These are phyloP conservation scores for Limnephilus rhombicus DNA, from an alignment of 2,888 invertebrate species.

Conservation along the genomic window DNA sequence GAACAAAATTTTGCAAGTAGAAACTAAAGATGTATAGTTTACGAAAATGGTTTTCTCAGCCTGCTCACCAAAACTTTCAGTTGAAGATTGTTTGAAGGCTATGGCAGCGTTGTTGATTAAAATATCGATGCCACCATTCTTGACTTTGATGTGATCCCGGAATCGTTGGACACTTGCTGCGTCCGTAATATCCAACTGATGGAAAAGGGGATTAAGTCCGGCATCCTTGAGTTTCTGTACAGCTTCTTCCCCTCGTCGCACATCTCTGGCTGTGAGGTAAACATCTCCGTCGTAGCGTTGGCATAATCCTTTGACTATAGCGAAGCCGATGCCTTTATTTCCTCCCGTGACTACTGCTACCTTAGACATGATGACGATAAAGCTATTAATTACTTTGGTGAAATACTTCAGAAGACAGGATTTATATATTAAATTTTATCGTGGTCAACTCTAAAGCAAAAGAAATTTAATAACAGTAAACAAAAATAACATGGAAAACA, in stretches of 20 bases:
- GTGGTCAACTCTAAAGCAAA: neutral
- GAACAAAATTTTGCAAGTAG: conserved; percentile 83
- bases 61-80: conserved; percentile 82
- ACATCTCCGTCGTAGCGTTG: conserved; percentile 82
- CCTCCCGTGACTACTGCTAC: conserved; percentile 82
- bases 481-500: neutral
- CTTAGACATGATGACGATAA: conserved; percentile 67
- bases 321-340: conserved; percentile 86
- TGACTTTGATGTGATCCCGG: conserved; percentile 77
- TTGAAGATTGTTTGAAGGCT: conserved; percentile 78
- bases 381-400: neutral
- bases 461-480: neutral
- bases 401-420: neutral
- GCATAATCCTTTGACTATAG: conserved; percentile 82
- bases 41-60: conserved; percentile 83
- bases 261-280: conserved; percentile 83
- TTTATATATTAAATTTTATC: neutral
- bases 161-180: conserved; percentile 79
- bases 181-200: conserved; percentile 83
- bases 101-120: conserved; percentile 89
- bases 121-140: conserved; percentile 83
- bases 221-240: conserved; percentile 78
- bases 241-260: conserved; percentile 78
- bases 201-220: conserved; percentile 78
- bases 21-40: conserved; percentile 83